These are phyloP conservation scores for Caenorhabditis tropicalis DNA, from an alignment of 1,140 invertebrate genomes.

Conservation along the genomic window DNA sequence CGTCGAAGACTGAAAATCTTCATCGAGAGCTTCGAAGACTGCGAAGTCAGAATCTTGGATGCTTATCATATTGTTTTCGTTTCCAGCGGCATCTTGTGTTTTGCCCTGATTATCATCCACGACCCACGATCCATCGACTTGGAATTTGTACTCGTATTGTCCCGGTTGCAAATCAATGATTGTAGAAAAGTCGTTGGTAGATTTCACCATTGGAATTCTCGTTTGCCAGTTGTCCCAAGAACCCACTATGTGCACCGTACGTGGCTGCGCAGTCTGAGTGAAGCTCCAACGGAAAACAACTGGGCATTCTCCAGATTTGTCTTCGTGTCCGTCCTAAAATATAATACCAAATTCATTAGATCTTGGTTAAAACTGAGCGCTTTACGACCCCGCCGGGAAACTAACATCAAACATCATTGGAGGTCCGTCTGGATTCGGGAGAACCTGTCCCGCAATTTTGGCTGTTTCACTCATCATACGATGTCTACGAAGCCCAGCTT, in stretches of 20 bases:
- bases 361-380: neutral
- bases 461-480: slow-evolving; percentile 36
- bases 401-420: slow-evolving; percentile 27
- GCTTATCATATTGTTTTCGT: slow-evolving; percentile 66
- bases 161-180: slow-evolving; percentile 70
- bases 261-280: slow-evolving; percentile 54
- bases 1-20: slow-evolving; percentile 70
- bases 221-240: slow-evolving; percentile 96
- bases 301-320: slow-evolving; percentile 68
- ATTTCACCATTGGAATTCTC: slow-evolving; percentile 89
- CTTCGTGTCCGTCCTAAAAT: slow-evolving; percentile 49
- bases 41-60: slow-evolving; percentile 72
- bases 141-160: slow-evolving; percentile 96
- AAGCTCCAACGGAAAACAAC: slow-evolving; percentile 72
- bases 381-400: too few relatives aligned
- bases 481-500: slow-evolving; percentile 19
- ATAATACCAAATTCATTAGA: neutral
- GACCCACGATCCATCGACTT: slow-evolving; percentile 94
- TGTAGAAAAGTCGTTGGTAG: slow-evolving; percentile 75
- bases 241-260: slow-evolving; percentile 85
- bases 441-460: neutral
- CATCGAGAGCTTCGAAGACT: slow-evolving; percentile 70
- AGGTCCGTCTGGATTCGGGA: slow-evolving; percentile 15
- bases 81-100: slow-evolving; percentile 45
- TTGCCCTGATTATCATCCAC: slow-evolving; percentile 79